A percentile compares a stretch with the other conserved stretches of the same genome.
Evolutionary conservation across 2,113 vertebrate genomes (phyloP).

Genomic region (Odobenus rosmarus): DNA sequence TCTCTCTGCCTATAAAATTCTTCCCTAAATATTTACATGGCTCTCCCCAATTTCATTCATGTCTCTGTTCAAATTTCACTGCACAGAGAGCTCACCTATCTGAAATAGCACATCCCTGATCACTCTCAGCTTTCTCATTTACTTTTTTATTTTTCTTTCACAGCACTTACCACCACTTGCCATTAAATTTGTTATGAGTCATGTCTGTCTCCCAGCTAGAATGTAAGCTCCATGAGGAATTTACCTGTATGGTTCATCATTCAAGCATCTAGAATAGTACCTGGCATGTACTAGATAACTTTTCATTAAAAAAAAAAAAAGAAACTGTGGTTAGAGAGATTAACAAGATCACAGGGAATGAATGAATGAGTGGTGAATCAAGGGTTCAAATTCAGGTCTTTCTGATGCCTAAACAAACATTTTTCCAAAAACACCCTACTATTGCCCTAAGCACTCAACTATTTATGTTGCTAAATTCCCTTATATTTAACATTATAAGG

Average conservation of each 20-base stretch:
- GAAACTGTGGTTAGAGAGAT: background rate
- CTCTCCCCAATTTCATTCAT: conserved; percentile 13
- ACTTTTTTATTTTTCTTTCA: background rate
- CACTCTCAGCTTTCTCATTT: background rate
- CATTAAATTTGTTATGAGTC: background rate
- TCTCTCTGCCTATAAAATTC: background rate
- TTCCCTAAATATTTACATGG: background rate
- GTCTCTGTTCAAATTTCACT: conserved; percentile 8
- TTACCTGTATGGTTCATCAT: background rate
- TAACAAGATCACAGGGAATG: background rate
- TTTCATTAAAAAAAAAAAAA: background rate
- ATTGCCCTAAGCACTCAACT: background rate
- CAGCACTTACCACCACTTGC: background rate
- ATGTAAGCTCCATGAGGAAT: background rate
- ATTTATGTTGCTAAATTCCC: background rate
- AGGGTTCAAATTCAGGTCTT: conserved; percentile 3
- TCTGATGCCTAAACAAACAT: conserved; percentile 2
- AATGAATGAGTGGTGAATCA: background rate
- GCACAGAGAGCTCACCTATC: background rate
- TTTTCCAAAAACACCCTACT: background rate
- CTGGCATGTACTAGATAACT: background rate
- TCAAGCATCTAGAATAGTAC: background rate
- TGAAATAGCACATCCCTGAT: background rate
- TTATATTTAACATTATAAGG: conserved; percentile 7
- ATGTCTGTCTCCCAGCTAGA: background rate